Evolutionary conservation across 2,888 invertebrate genomes (phyloP).

Genomic region (Lysandra bellargus): DNA sequence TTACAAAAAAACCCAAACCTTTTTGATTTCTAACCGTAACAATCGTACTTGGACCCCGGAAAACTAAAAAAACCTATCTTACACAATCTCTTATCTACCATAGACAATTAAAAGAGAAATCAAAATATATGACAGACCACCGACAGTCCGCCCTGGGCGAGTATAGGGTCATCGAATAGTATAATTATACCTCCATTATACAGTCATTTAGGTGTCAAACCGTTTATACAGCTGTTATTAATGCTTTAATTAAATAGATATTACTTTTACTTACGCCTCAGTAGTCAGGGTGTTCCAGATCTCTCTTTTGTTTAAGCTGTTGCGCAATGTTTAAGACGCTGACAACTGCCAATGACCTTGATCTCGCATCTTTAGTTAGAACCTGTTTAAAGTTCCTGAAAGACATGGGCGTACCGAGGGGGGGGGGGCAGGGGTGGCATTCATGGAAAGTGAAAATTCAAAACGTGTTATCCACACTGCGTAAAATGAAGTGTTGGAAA

Average conservation of each 20-base stretch:
- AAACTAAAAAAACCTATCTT: background rate
- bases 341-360: too few relatives aligned
- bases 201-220: conserved; percentile 31
- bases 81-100: background rate
- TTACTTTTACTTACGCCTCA: background rate
- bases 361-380: too few relatives aligned
- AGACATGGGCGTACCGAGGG: too few relatives aligned
- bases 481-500: too few relatives aligned
- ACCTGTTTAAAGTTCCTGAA: too few relatives aligned
- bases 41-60: too few relatives aligned
- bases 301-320: background rate
- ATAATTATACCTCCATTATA: conserved; percentile 53
- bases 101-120: conserved; percentile 29
- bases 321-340: too few relatives aligned
- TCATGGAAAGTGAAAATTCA: too few relatives aligned
- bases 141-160: background rate
- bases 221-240: conserved; percentile 30
- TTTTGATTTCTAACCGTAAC: too few relatives aligned
- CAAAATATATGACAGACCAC: conserved; percentile 29
- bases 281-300: background rate
- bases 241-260: conserved; percentile 30
- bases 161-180: conserved; percentile 36
- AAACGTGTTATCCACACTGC: too few relatives aligned
- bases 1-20: too few relatives aligned
- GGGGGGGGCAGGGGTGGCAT: too few relatives aligned